phyloP scores from a whole-genome alignment of 2,888 invertebrate genomes.

The Synergus laeviventris region DNA sequence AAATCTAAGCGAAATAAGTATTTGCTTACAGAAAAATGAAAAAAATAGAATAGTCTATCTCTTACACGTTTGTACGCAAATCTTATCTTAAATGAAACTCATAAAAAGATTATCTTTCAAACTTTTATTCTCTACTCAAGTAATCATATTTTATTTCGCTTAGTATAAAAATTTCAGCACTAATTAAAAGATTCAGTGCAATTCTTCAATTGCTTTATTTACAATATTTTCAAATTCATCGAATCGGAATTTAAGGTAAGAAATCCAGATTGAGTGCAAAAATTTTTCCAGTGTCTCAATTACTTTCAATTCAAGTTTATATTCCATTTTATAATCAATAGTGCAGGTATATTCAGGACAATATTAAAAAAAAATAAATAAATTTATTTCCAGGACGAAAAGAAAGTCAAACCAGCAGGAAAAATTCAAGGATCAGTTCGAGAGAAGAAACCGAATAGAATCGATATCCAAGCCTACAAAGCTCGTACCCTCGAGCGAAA shows the following conservation, averaged over 20 bases:
- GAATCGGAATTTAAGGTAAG: background rate
- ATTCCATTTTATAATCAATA: background rate
- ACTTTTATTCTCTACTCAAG: background rate
- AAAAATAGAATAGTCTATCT: background rate
- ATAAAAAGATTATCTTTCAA: background rate
- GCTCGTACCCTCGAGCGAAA: slow-evolving; percentile 63
- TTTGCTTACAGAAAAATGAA: too few species aligned
- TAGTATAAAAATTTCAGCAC: background rate
- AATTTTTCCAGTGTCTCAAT: background rate
- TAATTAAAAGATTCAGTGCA: background rate
- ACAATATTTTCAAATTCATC: background rate
- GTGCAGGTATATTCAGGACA: too few species aligned
- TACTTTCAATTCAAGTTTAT: background rate
- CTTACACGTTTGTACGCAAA: background rate
- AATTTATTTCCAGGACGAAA: slow-evolving; percentile 4
- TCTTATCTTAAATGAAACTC: background rate
- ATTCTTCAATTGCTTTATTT: too few species aligned
- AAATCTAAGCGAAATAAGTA: too few species aligned
- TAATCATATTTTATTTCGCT: background rate
- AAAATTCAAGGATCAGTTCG: background rate
- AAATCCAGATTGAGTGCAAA: background rate
- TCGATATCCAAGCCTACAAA: slow-evolving; percentile 68
- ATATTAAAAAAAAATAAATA: background rate
- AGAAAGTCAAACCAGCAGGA: background rate
- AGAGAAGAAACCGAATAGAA: slow-evolving; percentile 20